Conservation (phyloP, 2,888 invertebrate species). For the Eristalis intricaria region DNA sequence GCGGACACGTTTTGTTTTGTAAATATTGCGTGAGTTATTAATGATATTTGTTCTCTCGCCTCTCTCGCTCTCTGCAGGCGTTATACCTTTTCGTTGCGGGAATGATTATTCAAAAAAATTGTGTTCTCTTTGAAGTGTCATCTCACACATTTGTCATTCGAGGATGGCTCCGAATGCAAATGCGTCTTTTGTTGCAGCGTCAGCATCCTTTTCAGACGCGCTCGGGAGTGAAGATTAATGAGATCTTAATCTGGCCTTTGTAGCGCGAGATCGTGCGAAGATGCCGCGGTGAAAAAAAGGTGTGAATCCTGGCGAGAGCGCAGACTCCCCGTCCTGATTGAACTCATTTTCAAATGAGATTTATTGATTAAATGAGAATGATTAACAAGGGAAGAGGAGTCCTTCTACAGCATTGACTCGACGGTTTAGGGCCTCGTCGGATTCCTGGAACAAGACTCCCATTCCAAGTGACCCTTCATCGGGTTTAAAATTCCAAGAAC, state of each 20-base stretch:
- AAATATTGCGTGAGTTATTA: slow-evolving; percentile 81
- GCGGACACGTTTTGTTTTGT: slow-evolving; percentile 80
- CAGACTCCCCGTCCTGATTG: not conserved
- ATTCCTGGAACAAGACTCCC: too few relatives aligned
- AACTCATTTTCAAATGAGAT: not conserved
- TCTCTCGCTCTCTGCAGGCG: slow-evolving; percentile 5
- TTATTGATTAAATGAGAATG: not conserved
- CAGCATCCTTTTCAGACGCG: slow-evolving; percentile 54
- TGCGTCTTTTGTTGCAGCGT: slow-evolving; percentile 55
- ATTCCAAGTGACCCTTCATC: too few relatives aligned
- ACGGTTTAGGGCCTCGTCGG: too few relatives aligned
- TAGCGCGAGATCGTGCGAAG: slow-evolving; percentile 12
- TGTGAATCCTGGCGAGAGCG: not conserved
- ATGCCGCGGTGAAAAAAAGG: not conserved
- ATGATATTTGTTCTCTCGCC: slow-evolving; percentile 74
- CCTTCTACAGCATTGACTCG: too few relatives aligned
- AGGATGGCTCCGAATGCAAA: slow-evolving; percentile 72
- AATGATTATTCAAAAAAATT: not conserved
- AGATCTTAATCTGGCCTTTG: slow-evolving; percentile 59
- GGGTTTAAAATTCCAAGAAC: too few relatives aligned
- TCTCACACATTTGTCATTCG: slow-evolving; percentile 75
- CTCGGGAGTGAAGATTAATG: slow-evolving; percentile 56
- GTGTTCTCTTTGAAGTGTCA: slow-evolving; percentile 28
- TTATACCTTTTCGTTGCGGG: slow-evolving; percentile 9
- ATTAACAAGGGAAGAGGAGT: too few relatives aligned